Base-by-base conservation (phyloP, 2,888 invertebrate genomes). In the Leucoma salicis region DNA sequence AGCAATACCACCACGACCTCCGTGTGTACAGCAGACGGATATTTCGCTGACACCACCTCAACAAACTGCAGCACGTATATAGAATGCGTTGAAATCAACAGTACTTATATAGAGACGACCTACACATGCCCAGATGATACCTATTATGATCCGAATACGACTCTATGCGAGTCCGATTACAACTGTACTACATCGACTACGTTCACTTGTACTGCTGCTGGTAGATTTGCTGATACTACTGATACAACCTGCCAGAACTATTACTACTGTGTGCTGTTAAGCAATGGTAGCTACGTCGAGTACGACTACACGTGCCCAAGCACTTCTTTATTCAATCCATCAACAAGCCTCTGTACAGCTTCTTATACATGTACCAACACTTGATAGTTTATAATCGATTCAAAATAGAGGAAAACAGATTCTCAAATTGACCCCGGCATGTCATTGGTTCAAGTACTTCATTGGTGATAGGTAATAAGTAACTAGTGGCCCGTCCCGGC, bases 241-340 rank as follows among this genome's bases (percentile, higher is more conserved):
- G 90, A 90, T 37, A 63, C 75, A 0, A 78, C 78, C 1, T 90
- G 90, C 42, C 70, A 81, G 47, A 67, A 61, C 0, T 91, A 90
- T 50, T 82, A 70, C 44, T 69, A 76, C 21, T 91, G 90, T 51
- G 81, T 81, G 0, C 43, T 66, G 18, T 42, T 67, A 25, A 42
- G 48, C 7, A 69, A 73, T 40, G 81, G 77, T 0, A 69, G 76
- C 0, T 82, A 62, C 35, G 18, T 65, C 1, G 59, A 76, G 45
- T 83, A 82, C 33, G 43, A 64, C 2, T 90, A 88, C 45, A 83
- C 80, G 0, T 90, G 90, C 47, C 86, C 88, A 0, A 53, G 65
- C 21, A 57, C 58, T 13, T 70, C 75, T 3, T 46, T 66, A 8
- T 79, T 80, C 48, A 67, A 74, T 48, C 77, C 75, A 1, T 44